These are phyloP conservation scores for Troides aeacus DNA, from an alignment of 2,888 invertebrate genomes.

Conservation along the genomic window DNA sequence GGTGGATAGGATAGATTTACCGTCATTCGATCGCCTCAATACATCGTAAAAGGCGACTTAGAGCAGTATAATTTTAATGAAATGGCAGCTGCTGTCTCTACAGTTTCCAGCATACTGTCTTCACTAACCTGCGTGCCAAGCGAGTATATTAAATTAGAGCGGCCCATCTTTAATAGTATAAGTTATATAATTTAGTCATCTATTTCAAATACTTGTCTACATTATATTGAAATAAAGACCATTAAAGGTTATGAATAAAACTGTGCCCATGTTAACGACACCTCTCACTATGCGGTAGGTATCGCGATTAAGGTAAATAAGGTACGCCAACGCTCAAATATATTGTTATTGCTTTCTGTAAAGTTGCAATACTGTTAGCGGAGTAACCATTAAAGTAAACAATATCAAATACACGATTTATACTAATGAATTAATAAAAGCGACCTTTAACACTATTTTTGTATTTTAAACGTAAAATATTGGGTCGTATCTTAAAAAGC, in stretches of 20 bases:
- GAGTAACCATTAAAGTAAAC: constrained; percentile 19
- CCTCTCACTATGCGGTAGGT: constrained; percentile 24
- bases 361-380: constrained; percentile 21
- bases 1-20: no score
- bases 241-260: background rate
- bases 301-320: constrained; percentile 26
- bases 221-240: background rate
- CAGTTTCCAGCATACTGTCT: no score
- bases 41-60: no score
- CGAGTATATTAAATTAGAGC: no score
- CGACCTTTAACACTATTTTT: no score
- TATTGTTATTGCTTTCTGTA: constrained; percentile 24
- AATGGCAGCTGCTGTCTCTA: no score
- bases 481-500: no score
- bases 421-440: constrained; percentile 10
- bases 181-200: background rate
- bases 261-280: background rate
- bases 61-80: no score
- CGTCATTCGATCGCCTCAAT: no score
- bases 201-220: background rate
- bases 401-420: constrained; percentile 18
- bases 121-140: no score
- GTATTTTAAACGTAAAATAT: no score
- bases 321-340: constrained; percentile 23
- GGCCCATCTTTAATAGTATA: no score